phyloP scores from a whole-genome alignment of 2,113 vertebrate species.

The Corythornis vintsioides region DNA sequence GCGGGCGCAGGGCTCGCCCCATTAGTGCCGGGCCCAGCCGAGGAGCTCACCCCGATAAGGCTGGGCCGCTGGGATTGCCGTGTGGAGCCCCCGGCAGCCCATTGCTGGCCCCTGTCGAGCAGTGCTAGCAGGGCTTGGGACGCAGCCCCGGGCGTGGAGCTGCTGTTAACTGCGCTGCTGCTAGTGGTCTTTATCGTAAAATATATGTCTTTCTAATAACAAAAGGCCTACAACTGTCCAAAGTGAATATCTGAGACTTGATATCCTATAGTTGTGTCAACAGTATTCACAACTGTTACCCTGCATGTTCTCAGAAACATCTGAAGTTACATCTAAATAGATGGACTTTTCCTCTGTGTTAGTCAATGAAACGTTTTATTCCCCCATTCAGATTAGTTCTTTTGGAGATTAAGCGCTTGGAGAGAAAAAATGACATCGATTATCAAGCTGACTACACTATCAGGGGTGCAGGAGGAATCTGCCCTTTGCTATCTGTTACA shows the following conservation, averaged over 20 bases:
- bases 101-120: background rate
- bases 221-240: background rate
- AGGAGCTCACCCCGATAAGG: background rate
- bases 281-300: background rate
- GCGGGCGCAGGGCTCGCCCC: background rate
- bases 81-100: too few relatives aligned
- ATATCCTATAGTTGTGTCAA: background rate
- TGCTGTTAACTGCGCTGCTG: background rate
- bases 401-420: background rate
- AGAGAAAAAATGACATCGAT: conserved; percentile 92
- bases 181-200: rapidly evolving
- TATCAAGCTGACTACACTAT: conserved; percentile 96
- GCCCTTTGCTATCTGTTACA: conserved; percentile 97
- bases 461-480: conserved; percentile 96
- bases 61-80: background rate
- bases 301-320: rapidly evolving
- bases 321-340: background rate
- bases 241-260: background rate
- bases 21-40: rapidly evolving
- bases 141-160: background rate
- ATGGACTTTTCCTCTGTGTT: background rate
- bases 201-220: background rate
- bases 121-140: background rate
- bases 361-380: conserved; percentile 4
- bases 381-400: conserved; percentile 12